Evolutionary conservation across 1,140 invertebrate species (phyloP), one percentile per base, ranked within the genome.

Genomic region (Brachionus calyciflorus): DNA sequence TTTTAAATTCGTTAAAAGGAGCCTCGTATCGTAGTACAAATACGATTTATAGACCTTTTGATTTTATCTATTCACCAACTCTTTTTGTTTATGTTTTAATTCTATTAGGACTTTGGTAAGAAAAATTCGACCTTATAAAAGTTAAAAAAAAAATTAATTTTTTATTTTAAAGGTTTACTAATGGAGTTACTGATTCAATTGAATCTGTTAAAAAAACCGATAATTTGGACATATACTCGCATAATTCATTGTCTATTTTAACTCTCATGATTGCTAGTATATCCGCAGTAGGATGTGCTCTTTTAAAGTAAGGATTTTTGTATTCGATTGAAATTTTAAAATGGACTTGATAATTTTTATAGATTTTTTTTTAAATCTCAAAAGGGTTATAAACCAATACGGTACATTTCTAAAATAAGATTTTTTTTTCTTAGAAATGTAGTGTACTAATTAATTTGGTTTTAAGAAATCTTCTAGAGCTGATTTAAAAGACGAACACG

Each of bases 1-100:
- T 73, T 41, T 73, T 73, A 24, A 73, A 73, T 41, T 73, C 69
- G 21, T 33, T 73, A 9, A 73, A 73, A 55, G 69, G 69, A 0
- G 51, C 33, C 33, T 73, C 69, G 10, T 73, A 73, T n/a, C 3
- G 69, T 24, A 73, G 69, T 46, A 73, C 69, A 30, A 73, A 73
- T 41, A 73, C 69, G 4, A 73, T 73, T 55, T 73, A 73, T 55
- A 33, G 51, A 41, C 69, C 69, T 40, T 73, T 73, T 10, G 69
- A 73, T 37, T 73, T 73, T 21, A 73, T 73, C 1, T 73, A 73
- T 40, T 73, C 69, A 24, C 69, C 69, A 73, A 55, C 51, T 33
- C 26, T 73, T 30, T 51, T 73, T 28, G 69, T 73, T 51, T 73
- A 73, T 55, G 46, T 73, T 21, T 46, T 73, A 2, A 73, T 73